These are phyloP conservation scores for Hyposoter didymator DNA, from an alignment of 2,888 invertebrate species.

Conservation along the genomic window DNA sequence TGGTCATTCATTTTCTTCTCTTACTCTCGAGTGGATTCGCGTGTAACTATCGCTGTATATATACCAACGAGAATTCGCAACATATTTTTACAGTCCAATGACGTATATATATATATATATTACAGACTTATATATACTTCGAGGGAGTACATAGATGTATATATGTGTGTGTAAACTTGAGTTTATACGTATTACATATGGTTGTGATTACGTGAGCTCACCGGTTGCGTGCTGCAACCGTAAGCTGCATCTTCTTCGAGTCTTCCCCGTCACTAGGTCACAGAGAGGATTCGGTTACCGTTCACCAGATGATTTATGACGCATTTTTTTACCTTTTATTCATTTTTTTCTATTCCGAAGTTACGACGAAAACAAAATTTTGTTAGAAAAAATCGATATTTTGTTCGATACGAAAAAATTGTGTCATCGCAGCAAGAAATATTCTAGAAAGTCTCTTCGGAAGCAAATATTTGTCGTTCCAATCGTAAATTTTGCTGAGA, in stretches of 20 bases:
- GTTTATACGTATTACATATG: constrained; percentile 3
- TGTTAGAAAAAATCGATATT: too few species aligned
- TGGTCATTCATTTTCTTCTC: constrained; percentile 68
- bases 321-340: constrained; percentile 1
- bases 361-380: too few species aligned
- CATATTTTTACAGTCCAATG: constrained; percentile 56
- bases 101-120: constrained; percentile 18
- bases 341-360: neutral
- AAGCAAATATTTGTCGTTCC: too few species aligned
- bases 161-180: too few species aligned
- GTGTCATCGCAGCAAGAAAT: too few species aligned
- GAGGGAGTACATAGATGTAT: too few species aligned
- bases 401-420: too few species aligned
- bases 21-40: constrained; percentile 28
- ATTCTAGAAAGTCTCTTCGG: too few species aligned
- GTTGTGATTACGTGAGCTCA: constrained; percentile 61
- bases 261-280: constrained; percentile 62
- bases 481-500: too few species aligned
- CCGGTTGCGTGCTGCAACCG: constrained; percentile 63
- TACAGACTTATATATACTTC: neutral
- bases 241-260: constrained; percentile 56
- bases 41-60: constrained; percentile 18
- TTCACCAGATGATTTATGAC: constrained; percentile 64
- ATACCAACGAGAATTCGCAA: constrained; percentile 44
- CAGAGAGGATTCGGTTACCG: constrained; percentile 68